phyloP scores from a whole-genome alignment of 2,113 vertebrate genomes.

The Copsychus sechellarum region DNA sequence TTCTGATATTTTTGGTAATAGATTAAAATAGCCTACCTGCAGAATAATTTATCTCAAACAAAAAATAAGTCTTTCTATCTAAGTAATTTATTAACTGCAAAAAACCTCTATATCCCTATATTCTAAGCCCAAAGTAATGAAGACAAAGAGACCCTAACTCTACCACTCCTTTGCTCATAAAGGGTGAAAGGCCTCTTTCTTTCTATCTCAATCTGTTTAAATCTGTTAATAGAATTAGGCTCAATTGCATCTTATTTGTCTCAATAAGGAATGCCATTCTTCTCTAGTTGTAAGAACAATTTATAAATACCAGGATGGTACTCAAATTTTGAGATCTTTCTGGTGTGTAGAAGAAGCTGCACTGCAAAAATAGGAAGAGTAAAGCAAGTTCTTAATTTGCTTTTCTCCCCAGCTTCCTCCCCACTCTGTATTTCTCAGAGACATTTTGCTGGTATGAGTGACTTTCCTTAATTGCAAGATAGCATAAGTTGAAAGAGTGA shows the following conservation, averaged over 20 bases:
- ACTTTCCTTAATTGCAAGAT: neutral
- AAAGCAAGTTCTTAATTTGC: neutral
- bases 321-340: neutral
- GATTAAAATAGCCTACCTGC: neutral
- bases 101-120: neutral
- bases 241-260: neutral
- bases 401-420: neutral
- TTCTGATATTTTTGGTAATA: neutral
- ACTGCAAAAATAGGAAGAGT: neutral
- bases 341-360: neutral
- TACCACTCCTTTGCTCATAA: neutral
- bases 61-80: neutral
- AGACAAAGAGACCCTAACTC: neutral
- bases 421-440: fast-evolving
- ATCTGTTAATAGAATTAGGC: neutral
- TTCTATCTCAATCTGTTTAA: neutral
- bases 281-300: neutral
- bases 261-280: neutral
- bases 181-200: neutral
- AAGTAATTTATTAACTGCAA: neutral
- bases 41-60: neutral
- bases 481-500: neutral
- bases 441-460: neutral
- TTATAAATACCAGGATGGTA: neutral
- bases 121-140: neutral